These are phyloP conservation scores for Eupeodes luniger DNA, from an alignment of 2,888 invertebrate genomes.

Conservation along the genomic window DNA sequence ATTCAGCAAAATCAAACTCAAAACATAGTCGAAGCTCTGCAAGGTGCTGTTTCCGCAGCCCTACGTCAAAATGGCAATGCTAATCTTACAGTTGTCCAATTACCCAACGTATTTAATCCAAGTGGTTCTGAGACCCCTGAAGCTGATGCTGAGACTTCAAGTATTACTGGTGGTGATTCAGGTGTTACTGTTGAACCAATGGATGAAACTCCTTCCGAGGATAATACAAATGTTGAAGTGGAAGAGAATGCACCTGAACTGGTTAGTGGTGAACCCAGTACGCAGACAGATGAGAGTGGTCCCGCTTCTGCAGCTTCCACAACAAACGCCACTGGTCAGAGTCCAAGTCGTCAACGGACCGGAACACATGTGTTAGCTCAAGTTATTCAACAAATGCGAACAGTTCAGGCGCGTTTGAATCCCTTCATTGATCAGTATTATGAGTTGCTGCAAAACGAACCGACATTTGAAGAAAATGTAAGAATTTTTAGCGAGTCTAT, in stretches of 20 bases:
- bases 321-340: constrained; percentile 61
- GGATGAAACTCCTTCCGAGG: constrained; percentile 53
- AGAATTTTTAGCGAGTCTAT: constrained; percentile 79
- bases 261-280: constrained; percentile 39
- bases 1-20: constrained; percentile 82
- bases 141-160: constrained; percentile 57
- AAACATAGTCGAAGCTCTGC: constrained; percentile 83
- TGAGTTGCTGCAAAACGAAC: constrained; percentile 87
- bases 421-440: constrained; percentile 88
- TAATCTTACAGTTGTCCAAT: constrained; percentile 83
- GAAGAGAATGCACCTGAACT: constrained; percentile 38
- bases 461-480: constrained; percentile 84
- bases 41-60: constrained; percentile 84
- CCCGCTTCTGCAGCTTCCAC: constrained; percentile 67
- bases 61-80: constrained; percentile 82
- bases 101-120: constrained; percentile 82
- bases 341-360: constrained; percentile 80
- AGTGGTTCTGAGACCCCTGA: constrained; percentile 75
- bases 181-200: constrained; percentile 56
- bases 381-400: constrained; percentile 82
- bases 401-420: constrained; percentile 85
- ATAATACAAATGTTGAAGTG: constrained; percentile 20
- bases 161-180: constrained; percentile 45
- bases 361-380: constrained; percentile 82
- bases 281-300: constrained; percentile 40